Evolutionary conservation across 2,113 vertebrate genomes (phyloP).

Genomic region (Mastomys natalensis): DNA sequence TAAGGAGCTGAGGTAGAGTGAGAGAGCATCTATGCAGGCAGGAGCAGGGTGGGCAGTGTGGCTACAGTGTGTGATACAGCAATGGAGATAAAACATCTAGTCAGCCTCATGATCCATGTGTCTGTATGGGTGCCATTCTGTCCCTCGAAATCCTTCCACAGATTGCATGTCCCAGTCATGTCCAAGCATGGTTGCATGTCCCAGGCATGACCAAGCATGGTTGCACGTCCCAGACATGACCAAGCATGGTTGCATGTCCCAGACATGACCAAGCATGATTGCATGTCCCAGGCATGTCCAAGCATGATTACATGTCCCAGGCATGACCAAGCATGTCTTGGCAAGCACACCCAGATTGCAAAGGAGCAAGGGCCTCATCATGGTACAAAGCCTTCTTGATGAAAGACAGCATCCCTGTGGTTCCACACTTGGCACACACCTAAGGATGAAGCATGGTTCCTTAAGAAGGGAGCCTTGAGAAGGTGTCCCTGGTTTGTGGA

Average conservation of each 20-base stretch:
- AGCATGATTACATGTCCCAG: too few relatives aligned
- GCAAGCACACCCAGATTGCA: not conserved
- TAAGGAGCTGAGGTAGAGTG: not conserved
- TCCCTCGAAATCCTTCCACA: not conserved
- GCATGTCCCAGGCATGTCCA: too few relatives aligned
- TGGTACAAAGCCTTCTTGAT: rapidly evolving
- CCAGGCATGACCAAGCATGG: too few relatives aligned
- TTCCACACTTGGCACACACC: not conserved
- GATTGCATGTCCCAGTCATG: too few relatives aligned
- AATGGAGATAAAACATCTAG: rapidly evolving
- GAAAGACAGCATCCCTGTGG: not conserved
- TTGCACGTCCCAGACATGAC: not conserved
- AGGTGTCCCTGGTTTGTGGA: not conserved
- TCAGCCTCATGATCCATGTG: not conserved
- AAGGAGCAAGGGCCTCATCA: rapidly evolving
- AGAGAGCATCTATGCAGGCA: too few relatives aligned
- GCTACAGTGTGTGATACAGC: not conserved
- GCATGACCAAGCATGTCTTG: not conserved
- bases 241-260: not conserved
- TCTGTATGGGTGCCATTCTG: rapidly evolving
- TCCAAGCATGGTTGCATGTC: too few relatives aligned
- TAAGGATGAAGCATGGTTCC: not conserved
- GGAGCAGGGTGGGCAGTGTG: not conserved
- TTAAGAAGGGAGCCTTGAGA: not conserved
- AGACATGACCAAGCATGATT: too few relatives aligned